Evolutionary conservation across 2,797 vertebrate species (phyloP), one percentile per base, ranked within the genome.

Genomic region (Malurus splendens): DNA sequence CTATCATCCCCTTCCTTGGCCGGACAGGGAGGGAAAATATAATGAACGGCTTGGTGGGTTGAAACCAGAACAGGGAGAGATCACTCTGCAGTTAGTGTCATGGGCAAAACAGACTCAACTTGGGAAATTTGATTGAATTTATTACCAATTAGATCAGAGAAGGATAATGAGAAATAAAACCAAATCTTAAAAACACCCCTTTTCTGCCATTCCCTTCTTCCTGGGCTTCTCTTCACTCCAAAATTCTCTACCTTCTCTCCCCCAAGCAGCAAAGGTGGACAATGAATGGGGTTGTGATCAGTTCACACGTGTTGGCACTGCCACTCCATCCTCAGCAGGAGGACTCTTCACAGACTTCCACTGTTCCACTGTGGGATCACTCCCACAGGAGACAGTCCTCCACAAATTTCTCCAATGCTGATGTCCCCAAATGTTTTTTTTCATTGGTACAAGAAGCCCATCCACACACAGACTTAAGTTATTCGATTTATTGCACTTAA

Each of bases 371-470:
- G n/a, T 55, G 62, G 38, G 28, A 5, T 74, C 17, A 10, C 9
- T 74, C 36, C 16, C n/a, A 25, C 3, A 14, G 14, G 27, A 55
- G n/a, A 50, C n/a, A 61, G 6, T 38, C 14, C 12, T 81, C 10
- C 62, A 22, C 38, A 0, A 68, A 50, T 54, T 67, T 67, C n/a
- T 68, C 20, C 23, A 38, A 4, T 33, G 42, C 12, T 48, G 7
- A 55, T 75, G 62, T 75, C 44, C 20, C 0, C 0, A 68, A 81
- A 44, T 0, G 0, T 8, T 12, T n/a, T 75, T 48, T 61, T 75
- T 68, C 12, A 39, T 28, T 24, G 10, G 7, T 30, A 32, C 17
- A 62, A 39, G 45, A 56, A 56, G 24, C 17, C 50, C 24, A 44
- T 62, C 8, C 32, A 14, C 44, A 68, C 17, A 61, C 5, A 56